These are phyloP conservation scores for Mythimna loreyi DNA, from an alignment of 2,888 invertebrate genomes.

Conservation along the genomic window DNA sequence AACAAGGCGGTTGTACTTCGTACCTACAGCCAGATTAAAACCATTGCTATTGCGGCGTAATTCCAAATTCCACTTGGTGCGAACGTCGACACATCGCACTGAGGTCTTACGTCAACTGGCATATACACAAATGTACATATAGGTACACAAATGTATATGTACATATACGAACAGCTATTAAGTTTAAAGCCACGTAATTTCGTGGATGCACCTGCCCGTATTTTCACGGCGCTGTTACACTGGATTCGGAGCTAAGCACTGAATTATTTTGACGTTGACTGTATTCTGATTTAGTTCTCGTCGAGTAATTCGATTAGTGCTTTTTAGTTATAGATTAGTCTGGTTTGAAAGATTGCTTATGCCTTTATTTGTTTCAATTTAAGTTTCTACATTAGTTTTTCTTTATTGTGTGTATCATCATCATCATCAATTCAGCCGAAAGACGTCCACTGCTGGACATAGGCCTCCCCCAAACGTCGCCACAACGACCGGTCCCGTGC, in stretches of 20 bases:
- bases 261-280: constrained; percentile 69
- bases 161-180: constrained; percentile 72
- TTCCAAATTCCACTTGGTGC: constrained; percentile 72
- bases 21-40: constrained; percentile 68
- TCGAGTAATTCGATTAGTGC: constrained; percentile 53
- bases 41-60: constrained; percentile 71
- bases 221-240: constrained; percentile 72
- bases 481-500: too few relatives aligned
- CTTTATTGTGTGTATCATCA: too few relatives aligned
- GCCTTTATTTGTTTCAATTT: neutral
- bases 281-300: constrained; percentile 61
- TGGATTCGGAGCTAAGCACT: constrained; percentile 64
- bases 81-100: constrained; percentile 69
- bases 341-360: constrained; percentile 25
- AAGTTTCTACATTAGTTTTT: too few relatives aligned
- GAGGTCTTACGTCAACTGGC: constrained; percentile 70
- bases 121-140: constrained; percentile 36
- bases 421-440: too few relatives aligned
- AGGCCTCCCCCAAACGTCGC: too few relatives aligned
- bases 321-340: constrained; percentile 17
- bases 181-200: constrained; percentile 77
- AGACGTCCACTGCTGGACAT: too few relatives aligned
- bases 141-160: constrained; percentile 54
- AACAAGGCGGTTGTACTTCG: constrained; percentile 23
- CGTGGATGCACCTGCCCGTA: constrained; percentile 80